A percentile compares a stretch with the other conserved stretches of the same genome.
Conservation (phyloP, 2,113 vertebrate genomes). For the Chionodraco myersi region DNA sequence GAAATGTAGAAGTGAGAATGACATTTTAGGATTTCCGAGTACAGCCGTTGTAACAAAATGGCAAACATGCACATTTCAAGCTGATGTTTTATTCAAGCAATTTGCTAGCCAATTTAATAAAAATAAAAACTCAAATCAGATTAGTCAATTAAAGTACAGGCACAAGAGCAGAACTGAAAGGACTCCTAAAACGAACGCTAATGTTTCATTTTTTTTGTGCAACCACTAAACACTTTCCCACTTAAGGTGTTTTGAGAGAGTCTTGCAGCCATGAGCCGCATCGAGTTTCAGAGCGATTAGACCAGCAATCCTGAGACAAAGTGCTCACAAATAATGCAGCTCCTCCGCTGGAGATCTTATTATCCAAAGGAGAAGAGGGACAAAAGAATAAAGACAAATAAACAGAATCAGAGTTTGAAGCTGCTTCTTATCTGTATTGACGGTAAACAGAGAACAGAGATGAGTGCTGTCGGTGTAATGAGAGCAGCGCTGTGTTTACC, state of each 20-base stretch:
- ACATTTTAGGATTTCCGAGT: neutral
- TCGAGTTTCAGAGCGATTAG: constrained; percentile 40
- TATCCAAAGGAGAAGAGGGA: constrained; percentile 26
- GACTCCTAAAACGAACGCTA: neutral
- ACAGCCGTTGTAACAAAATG: too few species aligned
- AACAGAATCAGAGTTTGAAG: constrained; percentile 25
- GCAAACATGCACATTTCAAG: too few species aligned
- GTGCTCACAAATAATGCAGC: constrained; percentile 17
- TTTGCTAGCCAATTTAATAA: neutral
- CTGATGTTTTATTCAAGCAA: neutral
- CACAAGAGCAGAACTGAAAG: neutral
- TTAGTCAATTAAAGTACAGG: neutral
- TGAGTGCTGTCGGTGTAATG: constrained; percentile 11
- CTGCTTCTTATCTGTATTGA: constrained; percentile 45
- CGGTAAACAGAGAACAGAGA: constrained; percentile 49
- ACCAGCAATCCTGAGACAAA: constrained; percentile 28
- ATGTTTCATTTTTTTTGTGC: neutral
- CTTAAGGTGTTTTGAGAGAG: neutral
- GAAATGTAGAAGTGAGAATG: neutral
- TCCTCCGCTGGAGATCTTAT: constrained; percentile 16
- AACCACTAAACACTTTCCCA: constrained; percentile 17
- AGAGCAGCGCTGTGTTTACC: constrained; percentile 14
- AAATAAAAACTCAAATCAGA: neutral
- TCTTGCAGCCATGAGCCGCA: neutral
- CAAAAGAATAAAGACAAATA: constrained; percentile 26